Evolutionary conservation across 1,140 invertebrate species (phyloP), one percentile per base, ranked within the genome.

Genomic region (Cyclargus thomasi): DNA sequence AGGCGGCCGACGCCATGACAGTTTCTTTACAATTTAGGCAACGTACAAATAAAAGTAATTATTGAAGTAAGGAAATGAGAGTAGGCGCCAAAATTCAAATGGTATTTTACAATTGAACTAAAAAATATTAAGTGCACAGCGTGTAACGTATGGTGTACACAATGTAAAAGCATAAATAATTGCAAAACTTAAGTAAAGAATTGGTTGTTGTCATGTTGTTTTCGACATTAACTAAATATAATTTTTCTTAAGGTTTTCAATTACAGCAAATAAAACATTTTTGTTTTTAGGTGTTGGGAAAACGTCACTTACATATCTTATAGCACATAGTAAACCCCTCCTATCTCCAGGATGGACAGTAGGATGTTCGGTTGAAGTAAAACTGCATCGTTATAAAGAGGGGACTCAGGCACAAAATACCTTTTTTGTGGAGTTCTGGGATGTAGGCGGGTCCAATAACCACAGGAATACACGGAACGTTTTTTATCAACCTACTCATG

Each of bases 391-490:
- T 86, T 99, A 96, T 78, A 97, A 97, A 86, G 97, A 98, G 92
- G 97, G 97, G 14, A 99, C 97, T 0, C 95, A 96, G 14, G 93
- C 94, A 64, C 97, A 99, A 82, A 95, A 95, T 73, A 95, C 95
- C 22, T 99, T 96, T 91, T 99, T 99, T 90, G 92, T 99, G 53
- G 98, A 99, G 91, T 91, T 99, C 21, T 99, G 97, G 95, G 98
- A 99, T 85, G 93, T 99, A 69, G 98, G 98, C 17, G 98, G 98
- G 16, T 98, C 97, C 72, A 94, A 95, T 75, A 96, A 94, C 79
- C 98, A 99, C 86, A 94, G 95, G 82, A 98, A 98, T 87, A 96
- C 97, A 16, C 92, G 98, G 82, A 93, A 94, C 72, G 96, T 99
- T 16, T 99, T 99, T 90, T 99, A 99, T 84, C 95, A 95, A 81